phyloP scores from a whole-genome alignment of 2,888 invertebrate species.

The Synanthedon tipuliformis region DNA sequence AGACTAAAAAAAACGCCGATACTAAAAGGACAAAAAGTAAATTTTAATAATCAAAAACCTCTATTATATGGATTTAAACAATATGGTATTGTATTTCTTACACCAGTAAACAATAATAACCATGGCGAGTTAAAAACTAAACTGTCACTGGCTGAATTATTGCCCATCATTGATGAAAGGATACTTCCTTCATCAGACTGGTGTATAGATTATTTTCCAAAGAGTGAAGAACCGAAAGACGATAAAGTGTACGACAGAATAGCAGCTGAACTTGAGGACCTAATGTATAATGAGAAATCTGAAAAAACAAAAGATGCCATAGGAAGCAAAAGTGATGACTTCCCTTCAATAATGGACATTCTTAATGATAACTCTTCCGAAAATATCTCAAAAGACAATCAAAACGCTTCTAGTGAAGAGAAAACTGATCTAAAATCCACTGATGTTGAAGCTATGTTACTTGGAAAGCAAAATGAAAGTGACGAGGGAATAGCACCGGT shows the following conservation, averaged over 20 bases:
- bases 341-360: constrained; percentile 65
- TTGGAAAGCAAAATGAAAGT: constrained; percentile 37
- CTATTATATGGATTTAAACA: constrained; percentile 29
- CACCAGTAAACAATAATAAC: constrained; percentile 28
- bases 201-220: constrained; percentile 58
- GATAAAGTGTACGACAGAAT: constrained; percentile 65
- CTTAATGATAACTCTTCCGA: constrained; percentile 43
- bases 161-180: constrained; percentile 37
- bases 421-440: constrained; percentile 47
- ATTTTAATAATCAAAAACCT: constrained; percentile 15
- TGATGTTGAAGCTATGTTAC: constrained; percentile 61
- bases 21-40: constrained; percentile 24
- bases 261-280: constrained; percentile 61
- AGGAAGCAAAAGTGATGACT: constrained; percentile 41
- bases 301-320: constrained; percentile 14
- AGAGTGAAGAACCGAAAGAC: constrained; percentile 48
- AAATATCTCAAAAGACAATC: constrained; percentile 16
- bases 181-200: constrained; percentile 56
- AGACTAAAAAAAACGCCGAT: constrained; percentile 30
- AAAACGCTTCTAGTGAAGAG: constrained; percentile 27
- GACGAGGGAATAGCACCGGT: constrained; percentile 21
- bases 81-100: constrained; percentile 49
- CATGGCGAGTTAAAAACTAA: constrained; percentile 30
- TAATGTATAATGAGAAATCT: constrained; percentile 52
- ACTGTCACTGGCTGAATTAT: constrained; percentile 34